A percentile compares a stretch with the other conserved stretches of the same genome.
Conservation (phyloP, 35 echinoderm and acorn worm species). For the Ptychodera flava region DNA sequence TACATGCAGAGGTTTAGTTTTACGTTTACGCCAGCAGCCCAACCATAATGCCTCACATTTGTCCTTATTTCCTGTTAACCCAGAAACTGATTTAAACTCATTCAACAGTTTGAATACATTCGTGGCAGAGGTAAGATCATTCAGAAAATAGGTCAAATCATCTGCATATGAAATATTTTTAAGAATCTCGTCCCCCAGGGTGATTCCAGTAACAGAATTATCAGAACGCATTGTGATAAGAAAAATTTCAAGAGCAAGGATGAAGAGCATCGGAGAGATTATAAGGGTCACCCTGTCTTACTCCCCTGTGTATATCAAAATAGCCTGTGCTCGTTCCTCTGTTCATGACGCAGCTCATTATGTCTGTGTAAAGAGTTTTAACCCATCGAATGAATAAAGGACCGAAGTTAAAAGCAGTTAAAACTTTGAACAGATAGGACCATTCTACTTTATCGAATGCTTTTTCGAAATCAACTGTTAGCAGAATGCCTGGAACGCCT, state of each 20-base stretch:
- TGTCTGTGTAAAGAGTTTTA: conserved; percentile 6
- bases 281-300: not conserved
- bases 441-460: conserved; percentile 14
- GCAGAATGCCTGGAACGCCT: conserved; percentile 6
- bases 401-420: conserved; percentile 3
- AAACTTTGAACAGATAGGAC: conserved; percentile 6
- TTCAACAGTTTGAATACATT: no score
- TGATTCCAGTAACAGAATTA: not conserved
- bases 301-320: not conserved
- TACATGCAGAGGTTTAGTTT: no score
- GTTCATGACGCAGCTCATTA: not conserved
- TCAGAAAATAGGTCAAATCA: not conserved
- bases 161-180: not conserved
- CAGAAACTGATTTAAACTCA: no score
- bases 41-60: no score
- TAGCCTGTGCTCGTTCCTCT: not conserved
- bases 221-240: not conserved
- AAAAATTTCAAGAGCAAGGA: not conserved
- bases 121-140: no score
- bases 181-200: not conserved
- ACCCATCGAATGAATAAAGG: conserved; percentile 3
- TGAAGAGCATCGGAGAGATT: not conserved
- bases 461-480: conserved; percentile 30
- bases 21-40: no score
- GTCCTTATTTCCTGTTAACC: no score